A percentile compares a stretch with the other conserved stretches of the same genome.
These are phyloP conservation scores for Patella depressa DNA, from an alignment of 2,888 invertebrate genomes.

Conservation along the genomic window DNA sequence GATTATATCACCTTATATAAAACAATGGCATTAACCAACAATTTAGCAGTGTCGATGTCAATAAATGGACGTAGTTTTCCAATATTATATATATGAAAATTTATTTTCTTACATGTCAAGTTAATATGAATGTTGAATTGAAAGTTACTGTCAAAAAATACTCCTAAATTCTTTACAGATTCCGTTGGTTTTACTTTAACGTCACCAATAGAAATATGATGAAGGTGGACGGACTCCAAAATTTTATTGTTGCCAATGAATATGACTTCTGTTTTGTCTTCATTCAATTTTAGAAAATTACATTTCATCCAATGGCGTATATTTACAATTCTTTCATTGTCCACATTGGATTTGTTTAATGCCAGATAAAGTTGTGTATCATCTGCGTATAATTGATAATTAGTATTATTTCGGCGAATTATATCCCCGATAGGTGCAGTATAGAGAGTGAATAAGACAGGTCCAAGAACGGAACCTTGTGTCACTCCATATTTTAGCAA, in stretches of 20 bases:
- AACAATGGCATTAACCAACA: constrained; percentile 2
- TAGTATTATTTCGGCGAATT: too few species aligned
- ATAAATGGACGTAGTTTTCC: background rate
- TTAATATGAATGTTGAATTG: background rate
- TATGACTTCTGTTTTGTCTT: constrained; percentile 10
- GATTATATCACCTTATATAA: background rate
- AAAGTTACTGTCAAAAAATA: constrained; percentile 2
- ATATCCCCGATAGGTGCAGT: too few species aligned
- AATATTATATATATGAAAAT: background rate
- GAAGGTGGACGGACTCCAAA: background rate
- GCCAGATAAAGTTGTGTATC: too few species aligned
- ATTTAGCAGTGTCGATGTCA: background rate
- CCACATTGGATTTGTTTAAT: background rate
- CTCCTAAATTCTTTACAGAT: background rate
- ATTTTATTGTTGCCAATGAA: background rate
- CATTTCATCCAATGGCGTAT: constrained; percentile 9
- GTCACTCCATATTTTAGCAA: too few species aligned
- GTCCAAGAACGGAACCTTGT: too few species aligned
- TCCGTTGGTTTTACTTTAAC: background rate
- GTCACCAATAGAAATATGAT: background rate
- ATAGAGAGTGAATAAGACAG: too few species aligned
- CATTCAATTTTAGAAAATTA: constrained; percentile 12
- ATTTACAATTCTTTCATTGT: background rate
- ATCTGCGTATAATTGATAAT: too few species aligned
- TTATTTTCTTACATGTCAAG: background rate